Percentiles rank a stretch among this genome's conserved stretches.
These are phyloP conservation scores for Pluvialis apricaria DNA, from an alignment of 2,113 vertebrate species.

Conservation along the genomic window DNA sequence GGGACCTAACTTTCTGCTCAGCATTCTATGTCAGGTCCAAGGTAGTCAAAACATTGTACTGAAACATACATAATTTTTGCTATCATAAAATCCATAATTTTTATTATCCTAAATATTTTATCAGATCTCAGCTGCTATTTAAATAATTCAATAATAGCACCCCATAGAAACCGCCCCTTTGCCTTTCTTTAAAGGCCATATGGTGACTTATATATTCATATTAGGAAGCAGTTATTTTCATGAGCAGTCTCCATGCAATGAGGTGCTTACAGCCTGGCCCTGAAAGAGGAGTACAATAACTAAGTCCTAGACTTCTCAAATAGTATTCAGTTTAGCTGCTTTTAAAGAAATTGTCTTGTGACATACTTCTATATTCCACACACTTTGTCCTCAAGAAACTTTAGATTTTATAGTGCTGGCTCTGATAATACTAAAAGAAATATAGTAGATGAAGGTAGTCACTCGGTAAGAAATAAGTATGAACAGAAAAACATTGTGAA, in stretches of 20 bases:
- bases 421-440: neutral
- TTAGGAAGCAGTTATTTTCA: neutral
- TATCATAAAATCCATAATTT: neutral
- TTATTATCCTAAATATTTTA: neutral
- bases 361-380: neutral
- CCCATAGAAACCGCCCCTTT: fast-evolving
- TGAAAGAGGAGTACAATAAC: neutral
- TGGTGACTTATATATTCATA: neutral
- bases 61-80: neutral
- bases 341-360: neutral
- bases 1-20: neutral
- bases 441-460: neutral
- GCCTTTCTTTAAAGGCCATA: neutral
- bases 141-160: neutral
- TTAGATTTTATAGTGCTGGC: neutral
- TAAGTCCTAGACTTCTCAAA: neutral
- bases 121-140: neutral
- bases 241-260: neutral
- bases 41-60: neutral
- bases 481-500: neutral
- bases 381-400: neutral
- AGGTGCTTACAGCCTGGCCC: neutral
- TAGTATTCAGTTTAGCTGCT: neutral
- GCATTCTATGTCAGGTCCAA: neutral
- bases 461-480: neutral